Base-by-base conservation (phyloP, 2,888 invertebrate species). In the Dolomedes plantarius region DNA sequence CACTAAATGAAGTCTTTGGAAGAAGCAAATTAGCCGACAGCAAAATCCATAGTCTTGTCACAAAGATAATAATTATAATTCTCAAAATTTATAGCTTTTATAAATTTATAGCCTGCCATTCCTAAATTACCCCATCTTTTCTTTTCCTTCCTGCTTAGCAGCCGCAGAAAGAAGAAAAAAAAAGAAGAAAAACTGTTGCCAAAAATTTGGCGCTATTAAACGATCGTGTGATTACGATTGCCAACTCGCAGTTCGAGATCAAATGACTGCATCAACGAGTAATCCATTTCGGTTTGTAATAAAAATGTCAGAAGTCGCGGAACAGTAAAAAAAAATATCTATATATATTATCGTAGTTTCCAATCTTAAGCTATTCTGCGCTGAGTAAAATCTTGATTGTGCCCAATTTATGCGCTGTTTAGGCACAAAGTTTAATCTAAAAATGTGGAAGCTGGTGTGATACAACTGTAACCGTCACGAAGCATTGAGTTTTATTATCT, bases 231-330 rank as follows among this genome's bases (percentile, higher is more conserved):
- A 62, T 65, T 65, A 19, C 13, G 31, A 16, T 29, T 65, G 16
- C 1, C 9, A 31, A 31, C 16, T 5, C 3, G 16, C n/a, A 11
- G 29, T 29, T 0, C 13, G 0, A 1, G 3, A 29, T 65, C 31
- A 29, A 31, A 65, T 65, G 65, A 11, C 29, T 27, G 3, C 27
- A 62, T 62, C 62, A 65, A 27, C 62, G 31, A 31, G 7, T 31
- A 65, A 65, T 65, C 31, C 16, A 65, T 65, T 65, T 65, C 31
- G 7, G 56, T 13, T 28, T 16, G 65, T 31, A 65, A 65, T 65
- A 65, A 31, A 65, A 65, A 31, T 29, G 65, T 65, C 29, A 65
- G 31, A 65, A 31, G 29, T 0, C 31, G 1, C 29, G 65, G 1
- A 31, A 31, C 3, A 23, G 62, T 9, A 23, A 27, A 62, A 23